These are phyloP conservation scores for Poeciliopsis paucimaculata DNA, from an alignment of 2,797 vertebrate genomes.

Conservation along the genomic window DNA sequence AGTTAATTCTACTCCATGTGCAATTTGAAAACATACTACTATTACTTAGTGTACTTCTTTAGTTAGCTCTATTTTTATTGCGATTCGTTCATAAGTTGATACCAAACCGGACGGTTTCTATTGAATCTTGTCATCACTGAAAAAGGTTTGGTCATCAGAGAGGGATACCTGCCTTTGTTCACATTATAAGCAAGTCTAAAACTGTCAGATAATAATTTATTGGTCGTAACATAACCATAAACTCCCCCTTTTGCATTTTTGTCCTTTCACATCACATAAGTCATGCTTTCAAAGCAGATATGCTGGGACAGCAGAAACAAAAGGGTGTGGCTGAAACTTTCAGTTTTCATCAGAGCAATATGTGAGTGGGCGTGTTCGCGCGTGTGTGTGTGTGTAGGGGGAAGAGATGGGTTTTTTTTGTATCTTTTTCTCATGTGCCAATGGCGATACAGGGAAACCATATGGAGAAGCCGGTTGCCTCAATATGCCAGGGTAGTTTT, in stretches of 20 bases:
- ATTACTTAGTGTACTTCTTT: no score
- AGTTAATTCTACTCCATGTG: no score
- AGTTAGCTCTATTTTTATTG: no score
- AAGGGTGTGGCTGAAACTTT: neutral
- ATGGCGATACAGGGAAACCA: neutral
- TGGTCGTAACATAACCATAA: neutral
- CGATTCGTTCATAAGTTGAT: no score
- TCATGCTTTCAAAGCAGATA: neutral
- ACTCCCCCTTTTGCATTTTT: neutral
- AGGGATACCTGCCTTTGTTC: neutral
- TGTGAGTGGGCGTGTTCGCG: neutral
- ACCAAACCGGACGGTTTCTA: no score
- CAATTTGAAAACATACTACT: no score
- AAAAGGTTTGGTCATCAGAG: neutral
- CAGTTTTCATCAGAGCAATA: neutral
- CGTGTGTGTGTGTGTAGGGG: no score
- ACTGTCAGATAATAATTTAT: neutral
- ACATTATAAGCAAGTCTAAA: neutral
- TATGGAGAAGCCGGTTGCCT: neutral
- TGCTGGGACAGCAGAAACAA: neutral
- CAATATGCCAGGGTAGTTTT: neutral
- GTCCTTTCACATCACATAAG: neutral
- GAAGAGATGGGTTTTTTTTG: neutral
- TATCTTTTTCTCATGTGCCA: neutral
- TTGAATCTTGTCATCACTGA: no score